Evolutionary conservation across 2,888 invertebrate genomes (phyloP).

Genomic region (Baccha elongata): DNA sequence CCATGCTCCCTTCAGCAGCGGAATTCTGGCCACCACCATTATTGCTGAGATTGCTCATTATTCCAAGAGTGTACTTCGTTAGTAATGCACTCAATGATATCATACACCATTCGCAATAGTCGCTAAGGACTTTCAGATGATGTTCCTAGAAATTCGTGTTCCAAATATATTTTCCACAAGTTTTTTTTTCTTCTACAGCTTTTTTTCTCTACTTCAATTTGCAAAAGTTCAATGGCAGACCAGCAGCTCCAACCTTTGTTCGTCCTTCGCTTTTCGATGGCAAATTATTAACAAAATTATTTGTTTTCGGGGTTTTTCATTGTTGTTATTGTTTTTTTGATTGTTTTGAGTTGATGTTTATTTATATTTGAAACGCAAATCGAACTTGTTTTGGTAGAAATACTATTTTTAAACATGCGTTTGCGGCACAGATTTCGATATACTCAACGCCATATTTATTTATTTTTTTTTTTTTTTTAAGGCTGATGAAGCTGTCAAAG

Average conservation of each 20-base stretch:
- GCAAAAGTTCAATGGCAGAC: conserved; percentile 42
- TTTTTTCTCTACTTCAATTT: background rate
- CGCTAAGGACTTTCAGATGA: conserved; percentile 50
- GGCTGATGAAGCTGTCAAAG: conserved; percentile 46
- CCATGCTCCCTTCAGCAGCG: conserved; percentile 81
- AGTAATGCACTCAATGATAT: conserved; percentile 82
- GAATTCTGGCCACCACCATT: conserved; percentile 78
- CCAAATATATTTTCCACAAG: background rate
- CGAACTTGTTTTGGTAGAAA: conserved; percentile 20
- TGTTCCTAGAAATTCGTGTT: conserved; percentile 18
- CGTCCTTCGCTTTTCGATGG: conserved; percentile 39
- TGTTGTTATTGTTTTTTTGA: conserved; percentile 22
- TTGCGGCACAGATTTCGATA: conserved; percentile 51
- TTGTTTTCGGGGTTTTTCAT: conserved; percentile 20
- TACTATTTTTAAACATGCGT: conserved; percentile 61
- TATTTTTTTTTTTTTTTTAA: conserved; percentile 48
- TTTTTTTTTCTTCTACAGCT: background rate
- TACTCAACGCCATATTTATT: conserved; percentile 67
- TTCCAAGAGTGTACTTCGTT: conserved; percentile 81
- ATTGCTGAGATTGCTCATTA: conserved; percentile 81
- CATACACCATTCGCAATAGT: conserved; percentile 78
- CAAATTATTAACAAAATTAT: conserved; percentile 14
- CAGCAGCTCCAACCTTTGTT: conserved; percentile 38
- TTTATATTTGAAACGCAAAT: conserved; percentile 34
- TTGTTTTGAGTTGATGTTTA: conserved; percentile 19